Evolutionary conservation across 2,888 invertebrate genomes (phyloP), one percentile per base, ranked within the genome.

Genomic region (Eupsilia transversa): DNA sequence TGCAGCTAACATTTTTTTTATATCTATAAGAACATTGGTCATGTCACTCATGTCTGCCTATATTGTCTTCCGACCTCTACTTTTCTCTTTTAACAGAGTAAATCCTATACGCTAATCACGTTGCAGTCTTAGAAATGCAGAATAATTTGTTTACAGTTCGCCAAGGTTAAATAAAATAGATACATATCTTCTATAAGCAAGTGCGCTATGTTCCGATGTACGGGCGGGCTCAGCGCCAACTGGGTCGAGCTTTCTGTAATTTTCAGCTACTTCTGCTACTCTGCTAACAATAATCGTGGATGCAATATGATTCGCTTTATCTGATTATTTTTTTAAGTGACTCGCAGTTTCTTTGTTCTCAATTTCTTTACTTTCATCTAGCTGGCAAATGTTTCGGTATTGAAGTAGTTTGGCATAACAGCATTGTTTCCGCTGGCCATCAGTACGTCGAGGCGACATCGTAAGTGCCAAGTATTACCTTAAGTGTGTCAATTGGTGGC

Each of bases 401-500:
- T 78, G 68, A 65, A 72, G 59, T 80, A 67, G 43, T 77, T 78
- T 67, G 85, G 73, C 77, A 73, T 79, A 77, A 71, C 78, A 68
- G 77, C 66, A 70, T 80, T 76, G 76, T 72, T 81, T 83, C 86
- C 81, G 87, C 86, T 89, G 90, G 87, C 90, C 89, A 92, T 90
- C 89, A 91, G 92, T 89, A 74, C 88, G 83, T 57, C 33, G 80
- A 87, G 90, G 92, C 92, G 89, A 90, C 90, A 91, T 92, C 92
- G 91, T 93, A 93, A 95, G 94, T 94, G 93, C 91, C 91, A 93
- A 95, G 95, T 95, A 94, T 95, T 95, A 94, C 94, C 94, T 94
- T 95, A 95, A 96, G 96, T 96, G 96, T 96, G 96, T 96, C 96
- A 96, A 96, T 96, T 95, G 96, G 95, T 93, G 94, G 94, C 91